A percentile compares a stretch with the other conserved stretches of the same genome.
Evolutionary conservation across 2,113 vertebrate species (phyloP).

Genomic region (Myrmecophaga tridactyla): DNA sequence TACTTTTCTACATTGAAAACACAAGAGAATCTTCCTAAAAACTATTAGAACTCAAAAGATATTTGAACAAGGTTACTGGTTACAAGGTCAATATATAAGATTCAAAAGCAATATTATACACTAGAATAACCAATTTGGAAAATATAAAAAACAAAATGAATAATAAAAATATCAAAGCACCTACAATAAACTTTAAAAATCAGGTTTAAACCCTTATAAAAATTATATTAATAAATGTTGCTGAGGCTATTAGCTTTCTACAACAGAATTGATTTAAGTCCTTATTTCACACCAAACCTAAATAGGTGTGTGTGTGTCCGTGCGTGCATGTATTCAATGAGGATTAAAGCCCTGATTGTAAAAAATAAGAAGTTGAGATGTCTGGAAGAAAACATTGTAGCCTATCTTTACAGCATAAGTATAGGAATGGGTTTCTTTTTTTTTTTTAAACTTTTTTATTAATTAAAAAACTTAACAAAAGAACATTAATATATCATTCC

Average conservation of each 20-base stretch:
- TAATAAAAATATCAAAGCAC: neutral
- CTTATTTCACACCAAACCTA: neutral
- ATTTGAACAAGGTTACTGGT: neutral
- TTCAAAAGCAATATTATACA: neutral
- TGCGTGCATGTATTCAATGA: neutral
- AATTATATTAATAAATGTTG: neutral
- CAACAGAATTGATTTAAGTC: neutral
- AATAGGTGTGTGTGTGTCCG: too few relatives aligned
- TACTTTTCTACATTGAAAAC: neutral
- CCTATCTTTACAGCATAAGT: neutral
- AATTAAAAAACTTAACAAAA: too few relatives aligned
- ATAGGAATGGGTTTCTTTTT: too few relatives aligned
- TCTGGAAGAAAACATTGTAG: neutral
- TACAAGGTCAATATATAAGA: neutral
- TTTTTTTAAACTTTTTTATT: too few relatives aligned
- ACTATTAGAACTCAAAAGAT: neutral
- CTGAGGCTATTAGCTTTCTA: neutral
- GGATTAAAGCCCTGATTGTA: neutral
- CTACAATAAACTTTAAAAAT: neutral
- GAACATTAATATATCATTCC: too few relatives aligned
- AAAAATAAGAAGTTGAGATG: neutral
- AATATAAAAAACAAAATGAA: conserved; percentile 11
- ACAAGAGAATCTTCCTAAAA: neutral
- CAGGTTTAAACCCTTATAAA: neutral
- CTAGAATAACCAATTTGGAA: neutral